Percentiles rank a stretch among this genome's conserved stretches.
These are phyloP conservation scores for Heliothis virescens DNA, from an alignment of 1,140 invertebrate genomes.

Conservation along the genomic window DNA sequence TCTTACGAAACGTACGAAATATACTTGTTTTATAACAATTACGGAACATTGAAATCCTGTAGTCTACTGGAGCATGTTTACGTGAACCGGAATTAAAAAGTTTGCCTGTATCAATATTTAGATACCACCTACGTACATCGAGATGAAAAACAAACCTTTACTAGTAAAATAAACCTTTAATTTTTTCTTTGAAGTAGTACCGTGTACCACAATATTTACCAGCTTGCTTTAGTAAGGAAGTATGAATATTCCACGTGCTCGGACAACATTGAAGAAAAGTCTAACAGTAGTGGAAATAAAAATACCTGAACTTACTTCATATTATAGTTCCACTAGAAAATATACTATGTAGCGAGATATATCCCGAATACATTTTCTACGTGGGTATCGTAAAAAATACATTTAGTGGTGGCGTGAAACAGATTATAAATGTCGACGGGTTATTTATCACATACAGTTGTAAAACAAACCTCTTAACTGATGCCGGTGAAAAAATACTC, in stretches of 20 bases:
- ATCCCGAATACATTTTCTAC: conserved; percentile 32
- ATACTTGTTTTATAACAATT: no score
- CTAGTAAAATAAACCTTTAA: not conserved
- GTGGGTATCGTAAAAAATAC: conserved; percentile 43
- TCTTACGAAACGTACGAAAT: no score
- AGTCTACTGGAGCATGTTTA: no score
- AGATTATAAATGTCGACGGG: conserved; percentile 59
- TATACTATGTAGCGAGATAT: conserved; percentile 14
- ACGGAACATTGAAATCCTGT: no score
- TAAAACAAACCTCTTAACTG: conserved; percentile 52
- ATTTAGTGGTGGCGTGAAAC: conserved; percentile 43
- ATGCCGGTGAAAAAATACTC: conserved; percentile 28
- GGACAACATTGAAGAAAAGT: not conserved
- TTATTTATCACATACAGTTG: conserved; percentile 54
- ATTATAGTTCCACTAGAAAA: conserved; percentile 11
- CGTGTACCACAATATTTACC: not conserved
- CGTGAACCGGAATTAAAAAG: no score
- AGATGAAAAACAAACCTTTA: not conserved
- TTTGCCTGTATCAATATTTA: no score
- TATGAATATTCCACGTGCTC: not conserved
- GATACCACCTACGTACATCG: not conserved
- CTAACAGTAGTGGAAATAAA: not conserved
- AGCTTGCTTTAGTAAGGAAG: not conserved
- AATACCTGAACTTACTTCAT: not conserved
- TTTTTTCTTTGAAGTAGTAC: not conserved